Percentiles rank a stretch among this genome's conserved stretches.
These are phyloP conservation scores for Chlorops oryzae DNA, from an alignment of 1,140 invertebrate genomes.

Conservation along the genomic window DNA sequence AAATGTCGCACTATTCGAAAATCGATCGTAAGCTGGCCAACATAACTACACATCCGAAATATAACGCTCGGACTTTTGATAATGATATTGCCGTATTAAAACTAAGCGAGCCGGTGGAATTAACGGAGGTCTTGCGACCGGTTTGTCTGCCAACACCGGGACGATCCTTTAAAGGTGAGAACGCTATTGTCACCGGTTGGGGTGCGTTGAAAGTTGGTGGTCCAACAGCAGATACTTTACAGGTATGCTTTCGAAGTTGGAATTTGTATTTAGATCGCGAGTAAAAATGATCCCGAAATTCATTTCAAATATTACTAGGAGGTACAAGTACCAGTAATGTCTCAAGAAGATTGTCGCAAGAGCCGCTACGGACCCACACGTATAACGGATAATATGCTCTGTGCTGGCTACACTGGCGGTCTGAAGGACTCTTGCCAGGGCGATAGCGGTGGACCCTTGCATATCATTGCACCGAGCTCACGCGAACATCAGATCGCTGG, in stretches of 20 bases:
- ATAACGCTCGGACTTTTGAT: conserved; percentile 63
- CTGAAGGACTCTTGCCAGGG: conserved; percentile 56
- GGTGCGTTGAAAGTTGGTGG: conserved; percentile 59
- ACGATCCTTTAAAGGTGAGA: conserved; percentile 54
- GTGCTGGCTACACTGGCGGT: conserved; percentile 49
- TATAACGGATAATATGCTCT: conserved; percentile 48
- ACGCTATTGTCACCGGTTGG: conserved; percentile 62
- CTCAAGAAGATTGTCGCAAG: conserved; percentile 29
- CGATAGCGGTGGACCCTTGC: conserved; percentile 63
- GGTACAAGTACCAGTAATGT: conserved; percentile 50
- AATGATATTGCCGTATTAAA: conserved; percentile 76
- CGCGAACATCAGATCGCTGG: conserved; percentile 46
- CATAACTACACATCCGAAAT: conserved; percentile 58
- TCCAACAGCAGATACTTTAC: conserved; percentile 49
- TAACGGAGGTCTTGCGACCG: conserved; percentile 57
- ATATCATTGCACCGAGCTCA: conserved; percentile 39
- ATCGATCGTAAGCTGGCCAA: conserved; percentile 17
- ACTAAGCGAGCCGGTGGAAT: conserved; percentile 56
- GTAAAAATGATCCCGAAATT: not conserved
- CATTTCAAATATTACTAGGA: conserved; percentile 48
- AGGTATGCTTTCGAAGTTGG: conserved; percentile 23
- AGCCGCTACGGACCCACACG: conserved; percentile 23
- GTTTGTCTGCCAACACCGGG: conserved; percentile 63
- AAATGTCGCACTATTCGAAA: conserved; percentile 18
- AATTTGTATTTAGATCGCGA: not conserved